Conservation (phyloP, 2,888 invertebrate genomes). For the Cetonia aurata region DNA sequence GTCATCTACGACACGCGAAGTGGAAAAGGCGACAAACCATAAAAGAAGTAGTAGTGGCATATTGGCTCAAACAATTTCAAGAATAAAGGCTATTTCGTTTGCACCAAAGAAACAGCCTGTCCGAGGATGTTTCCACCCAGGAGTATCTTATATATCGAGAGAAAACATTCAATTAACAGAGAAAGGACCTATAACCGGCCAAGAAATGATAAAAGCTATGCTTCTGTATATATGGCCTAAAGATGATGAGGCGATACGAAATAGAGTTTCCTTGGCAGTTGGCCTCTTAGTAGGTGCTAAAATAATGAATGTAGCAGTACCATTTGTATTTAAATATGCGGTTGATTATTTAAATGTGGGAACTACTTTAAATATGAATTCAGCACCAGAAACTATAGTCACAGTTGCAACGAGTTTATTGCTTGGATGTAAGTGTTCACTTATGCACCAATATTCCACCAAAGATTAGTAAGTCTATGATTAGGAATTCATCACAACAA, state of each 20-base stretch:
- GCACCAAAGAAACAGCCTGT: slow-evolving; percentile 67
- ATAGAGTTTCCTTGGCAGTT: slow-evolving; percentile 87
- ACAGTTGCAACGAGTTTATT: slow-evolving; percentile 85
- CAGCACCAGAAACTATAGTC: slow-evolving; percentile 83
- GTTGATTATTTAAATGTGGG: slow-evolving; percentile 87
- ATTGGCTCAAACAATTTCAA: slow-evolving; percentile 54
- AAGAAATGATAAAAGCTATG: slow-evolving; percentile 90
- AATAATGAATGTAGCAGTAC: slow-evolving; percentile 90
- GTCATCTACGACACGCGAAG: slow-evolving; percentile 47
- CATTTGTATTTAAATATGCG: slow-evolving; percentile 95
- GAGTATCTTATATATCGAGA: slow-evolving; percentile 72
- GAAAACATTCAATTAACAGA: slow-evolving; percentile 72
- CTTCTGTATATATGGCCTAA: slow-evolving; percentile 96
- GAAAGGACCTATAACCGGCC: slow-evolving; percentile 73
- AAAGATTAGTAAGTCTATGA: too few species aligned
- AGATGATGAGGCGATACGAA: slow-evolving; percentile 80
- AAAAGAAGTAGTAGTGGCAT: slow-evolving; percentile 35
- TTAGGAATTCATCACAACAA: too few species aligned
- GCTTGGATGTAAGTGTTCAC: slow-evolving; percentile 86
- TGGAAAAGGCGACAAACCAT: slow-evolving; percentile 37
- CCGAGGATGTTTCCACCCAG: slow-evolving; percentile 93
- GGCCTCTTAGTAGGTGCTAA: slow-evolving; percentile 86
- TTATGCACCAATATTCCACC: neutral
- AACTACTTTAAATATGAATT: slow-evolving; percentile 77
- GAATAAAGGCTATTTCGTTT: slow-evolving; percentile 53